Evolutionary conservation across 2,797 vertebrate species (phyloP), one percentile per base, ranked within the genome.

Genomic region (Chromobotia macracanthus): DNA sequence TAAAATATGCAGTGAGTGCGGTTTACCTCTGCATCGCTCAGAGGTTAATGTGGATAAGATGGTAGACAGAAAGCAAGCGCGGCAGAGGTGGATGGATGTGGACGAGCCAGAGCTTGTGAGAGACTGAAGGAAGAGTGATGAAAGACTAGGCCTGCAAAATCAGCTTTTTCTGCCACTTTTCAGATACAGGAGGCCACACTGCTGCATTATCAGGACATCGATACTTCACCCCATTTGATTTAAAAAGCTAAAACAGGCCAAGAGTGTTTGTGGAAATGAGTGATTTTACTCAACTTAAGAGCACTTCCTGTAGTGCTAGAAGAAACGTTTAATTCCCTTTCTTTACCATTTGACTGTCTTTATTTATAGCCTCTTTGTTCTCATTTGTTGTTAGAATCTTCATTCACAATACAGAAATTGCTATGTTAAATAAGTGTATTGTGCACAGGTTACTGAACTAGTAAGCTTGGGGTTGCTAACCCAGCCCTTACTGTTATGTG

Each of bases 61-160:
- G 51, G 41, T 44, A 73, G 53, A n/a, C 10, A 15, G 64, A 60
- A 19, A 75, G 66, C 35, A 28, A 9, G 28, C 11, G 41, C 35
- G 23, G 25, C 21, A 51, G 74, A 25, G 50, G 81, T 81, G 67
- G 64, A 77, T 80, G 46, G 70, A 78, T 80, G 41, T 50, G 18
- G 50, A 78, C 46, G 19, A 70, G 75, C 16, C 7, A 61, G 41
- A 72, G 53, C 53, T 53, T 44, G 16, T 72, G 66, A 69, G 66
- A 67, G 50, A 66, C 46, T 66, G 71, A 79, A 61, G 60, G n/a
- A n/a, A n/a, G n/a, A n/a, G n/a, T n/a, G n/a, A n/a, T n/a, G n/a
- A n/a, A n/a, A n/a, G n/a, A n/a, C 68, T 19, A 68, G 2, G 63
- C 38, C 44, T 75, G 72, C 23, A 63, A 55, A 71, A 66, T 76